Percentiles rank a stretch among this genome's conserved stretches.
phyloP scores from a whole-genome alignment of 2,113 vertebrate genomes.

The Camelus dromedarius region DNA sequence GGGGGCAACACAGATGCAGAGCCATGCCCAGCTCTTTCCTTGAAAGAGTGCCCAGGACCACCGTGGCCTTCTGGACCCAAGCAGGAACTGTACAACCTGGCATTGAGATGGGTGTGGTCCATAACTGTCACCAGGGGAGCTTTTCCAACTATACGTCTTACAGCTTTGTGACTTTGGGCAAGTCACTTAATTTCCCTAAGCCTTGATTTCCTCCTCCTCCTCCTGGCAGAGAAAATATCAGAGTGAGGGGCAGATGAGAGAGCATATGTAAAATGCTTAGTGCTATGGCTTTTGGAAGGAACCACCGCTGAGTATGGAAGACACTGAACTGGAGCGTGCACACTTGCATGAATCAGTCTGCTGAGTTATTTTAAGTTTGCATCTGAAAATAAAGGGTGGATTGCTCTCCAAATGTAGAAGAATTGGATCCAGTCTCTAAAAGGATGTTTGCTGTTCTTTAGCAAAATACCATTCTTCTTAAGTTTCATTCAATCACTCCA shows the following conservation, averaged over 20 bases:
- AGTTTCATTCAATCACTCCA: constrained; percentile 72
- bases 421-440: constrained; percentile 67
- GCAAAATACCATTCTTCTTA: constrained; percentile 78
- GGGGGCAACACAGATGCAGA: neutral
- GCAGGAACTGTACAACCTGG: neutral
- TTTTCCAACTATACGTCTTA: neutral
- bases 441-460: constrained; percentile 72
- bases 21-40: neutral
- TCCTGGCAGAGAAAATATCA: neutral
- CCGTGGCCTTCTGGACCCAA: neutral
- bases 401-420: constrained; percentile 63
- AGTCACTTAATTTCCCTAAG: neutral
- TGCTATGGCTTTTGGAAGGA: neutral
- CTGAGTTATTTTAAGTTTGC: constrained; percentile 58
- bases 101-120: fast-evolving
- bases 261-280: neutral
- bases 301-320: neutral
- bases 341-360: neutral
- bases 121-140: neutral
- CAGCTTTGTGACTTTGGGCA: neutral
- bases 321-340: neutral
- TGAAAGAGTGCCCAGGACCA: neutral
- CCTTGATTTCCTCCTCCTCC: neutral
- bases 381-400: constrained; percentile 73
- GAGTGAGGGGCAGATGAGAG: neutral